These are phyloP conservation scores for Nymphalis c-album DNA, from an alignment of 2,888 invertebrate genomes.

Conservation along the genomic window DNA sequence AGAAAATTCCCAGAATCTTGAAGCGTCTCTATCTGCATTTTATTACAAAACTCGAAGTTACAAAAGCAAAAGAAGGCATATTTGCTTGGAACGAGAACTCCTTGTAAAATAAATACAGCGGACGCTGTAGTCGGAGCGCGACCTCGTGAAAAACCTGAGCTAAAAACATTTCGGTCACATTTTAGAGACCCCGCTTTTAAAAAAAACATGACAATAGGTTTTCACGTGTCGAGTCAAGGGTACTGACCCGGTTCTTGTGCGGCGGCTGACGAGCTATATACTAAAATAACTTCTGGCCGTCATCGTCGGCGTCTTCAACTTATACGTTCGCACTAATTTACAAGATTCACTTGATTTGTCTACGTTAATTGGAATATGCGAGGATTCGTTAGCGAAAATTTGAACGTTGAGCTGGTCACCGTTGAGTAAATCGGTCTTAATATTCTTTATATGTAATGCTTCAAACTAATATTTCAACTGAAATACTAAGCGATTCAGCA, in stretches of 20 bases:
- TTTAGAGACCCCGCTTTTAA: constrained; percentile 21
- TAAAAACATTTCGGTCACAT: constrained; percentile 23
- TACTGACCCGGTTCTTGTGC: constrained; percentile 26
- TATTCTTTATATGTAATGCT: no score
- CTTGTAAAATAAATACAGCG: neutral
- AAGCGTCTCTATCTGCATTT: neutral
- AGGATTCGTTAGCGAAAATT: neutral
- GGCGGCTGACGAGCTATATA: constrained; percentile 12
- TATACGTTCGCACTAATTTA: neutral
- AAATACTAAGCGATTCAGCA: no score
- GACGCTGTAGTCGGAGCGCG: constrained; percentile 1
- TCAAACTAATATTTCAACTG: no score
- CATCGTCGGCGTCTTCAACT: constrained; percentile 16
- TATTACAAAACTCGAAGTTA: no score
- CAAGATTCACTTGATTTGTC: neutral
- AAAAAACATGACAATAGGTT: constrained; percentile 34
- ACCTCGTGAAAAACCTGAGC: constrained; percentile 1
- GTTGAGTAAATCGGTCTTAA: no score
- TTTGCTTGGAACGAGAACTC: neutral
- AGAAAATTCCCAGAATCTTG: neutral
- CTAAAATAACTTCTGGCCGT: constrained; percentile 21
- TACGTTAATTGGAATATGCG: neutral
- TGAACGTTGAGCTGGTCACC: neutral
- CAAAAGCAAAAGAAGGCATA: neutral
- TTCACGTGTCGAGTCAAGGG: constrained; percentile 26